These are phyloP conservation scores for Pogonomyrmex californicus DNA, from an alignment of 1,140 invertebrate species.

Conservation along the genomic window DNA sequence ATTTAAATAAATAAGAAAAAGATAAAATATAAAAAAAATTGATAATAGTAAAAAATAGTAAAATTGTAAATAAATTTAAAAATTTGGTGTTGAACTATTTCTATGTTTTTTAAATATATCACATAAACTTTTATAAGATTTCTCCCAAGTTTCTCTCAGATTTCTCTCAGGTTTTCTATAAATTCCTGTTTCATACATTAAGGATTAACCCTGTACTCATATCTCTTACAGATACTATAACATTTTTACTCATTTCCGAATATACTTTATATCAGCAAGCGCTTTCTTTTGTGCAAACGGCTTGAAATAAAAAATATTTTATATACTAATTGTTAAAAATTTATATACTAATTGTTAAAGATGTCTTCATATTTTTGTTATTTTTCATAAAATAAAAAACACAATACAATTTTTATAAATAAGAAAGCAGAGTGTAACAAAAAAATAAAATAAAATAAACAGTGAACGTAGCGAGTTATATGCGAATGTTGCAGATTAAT, in stretches of 20 bases:
- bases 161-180: slow-evolving; percentile 16
- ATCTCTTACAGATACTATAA: background rate
- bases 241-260: background rate
- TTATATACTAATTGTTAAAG: background rate
- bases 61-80: background rate
- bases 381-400: background rate
- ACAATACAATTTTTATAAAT: background rate
- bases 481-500: background rate
- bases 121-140: background rate
- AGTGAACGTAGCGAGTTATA: background rate
- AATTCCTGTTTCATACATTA: slow-evolving; percentile 28
- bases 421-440: background rate
- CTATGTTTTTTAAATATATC: background rate
- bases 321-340: background rate
- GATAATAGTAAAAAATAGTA: no score
- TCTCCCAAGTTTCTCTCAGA: slow-evolving; percentile 36
- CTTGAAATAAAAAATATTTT: no score
- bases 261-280: background rate
- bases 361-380: background rate
- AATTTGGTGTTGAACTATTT: background rate
- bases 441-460: background rate
- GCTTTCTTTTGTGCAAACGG: background rate
- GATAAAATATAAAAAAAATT: background rate
- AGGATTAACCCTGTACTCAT: background rate
- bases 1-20: background rate